Evolutionary conservation across 2,113 vertebrate genomes (phyloP), one percentile per base, ranked within the genome.

Genomic region (Myrmophylax atrothorax): DNA sequence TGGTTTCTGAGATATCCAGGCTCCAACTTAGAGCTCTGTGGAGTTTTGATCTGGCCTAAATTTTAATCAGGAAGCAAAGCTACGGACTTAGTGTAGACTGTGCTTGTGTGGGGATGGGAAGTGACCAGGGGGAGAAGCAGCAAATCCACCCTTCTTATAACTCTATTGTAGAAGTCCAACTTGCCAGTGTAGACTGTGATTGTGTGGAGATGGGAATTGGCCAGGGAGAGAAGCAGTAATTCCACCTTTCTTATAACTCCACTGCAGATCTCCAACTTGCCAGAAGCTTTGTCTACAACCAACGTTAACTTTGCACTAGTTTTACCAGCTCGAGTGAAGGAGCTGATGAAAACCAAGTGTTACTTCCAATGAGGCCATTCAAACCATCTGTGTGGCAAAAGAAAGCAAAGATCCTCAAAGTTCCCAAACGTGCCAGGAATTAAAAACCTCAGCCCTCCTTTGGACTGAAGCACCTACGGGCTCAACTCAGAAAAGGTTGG

Each of bases 381-480:
- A 82, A 42, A 31, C 6, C 4, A 3, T 19, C 26, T 49, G 2
- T 8, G 17, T 19, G 7, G 18, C 15, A 37, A 59, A 76, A 73
- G 31, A 23, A 84, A 86, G 18, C 3, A 66, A 87, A 83, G 38
- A 26, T 18, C 22, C 25, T 35, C 33, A 53, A 28, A 62, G 46
- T 56, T 18, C 23, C 24, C 35, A 59, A 17, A 38, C 1, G 9
- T 42, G 5, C 13, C 2, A 10, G 12, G 23, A 81, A 86, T 78
- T 67, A 63, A 87, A 87, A 87, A 18, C 25, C 18, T 78, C 2
- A 1, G 6, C 24, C 24, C 3, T 78, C 68, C n/a, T 24, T 37
- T 6, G 0, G 28, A 9, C 12, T 0, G 0, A 29, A 84, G 29
- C 29, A 19, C 10, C 18, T 44, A n/a, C 1, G 0, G 9, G 22